Percentiles rank a stretch among this genome's conserved stretches.
Evolutionary conservation across 2,797 vertebrate genomes (phyloP).

Genomic region (Intellagama lesueurii): DNA sequence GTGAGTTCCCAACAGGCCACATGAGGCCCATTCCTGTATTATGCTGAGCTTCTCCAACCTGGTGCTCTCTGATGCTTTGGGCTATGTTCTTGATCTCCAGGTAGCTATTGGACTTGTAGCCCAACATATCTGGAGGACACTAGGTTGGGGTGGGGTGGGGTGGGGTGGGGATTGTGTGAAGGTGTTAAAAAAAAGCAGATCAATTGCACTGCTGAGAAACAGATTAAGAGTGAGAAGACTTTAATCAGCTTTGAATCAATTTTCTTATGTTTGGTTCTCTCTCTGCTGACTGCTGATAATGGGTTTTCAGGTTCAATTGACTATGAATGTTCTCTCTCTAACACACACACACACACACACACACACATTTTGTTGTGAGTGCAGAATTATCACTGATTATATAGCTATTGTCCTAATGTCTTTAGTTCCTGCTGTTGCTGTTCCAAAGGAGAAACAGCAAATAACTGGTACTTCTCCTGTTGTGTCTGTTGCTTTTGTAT

Average conservation of each 20-base stretch:
- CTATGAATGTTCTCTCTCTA: neutral
- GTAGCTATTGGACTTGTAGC: neutral
- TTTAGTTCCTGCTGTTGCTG: neutral
- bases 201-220: neutral
- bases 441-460: neutral
- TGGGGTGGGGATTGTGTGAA: too few species aligned
- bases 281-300: neutral
- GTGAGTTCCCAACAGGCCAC: too few species aligned
- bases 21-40: too few species aligned
- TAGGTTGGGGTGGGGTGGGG: neutral
- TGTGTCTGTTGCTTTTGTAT: too few species aligned
- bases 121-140: neutral
- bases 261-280: slow-evolving; percentile 8
- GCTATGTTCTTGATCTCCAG: too few species aligned
- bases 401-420: neutral
- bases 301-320: neutral
- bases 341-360: neutral
- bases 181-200: neutral
- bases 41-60: too few species aligned
- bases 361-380: neutral
- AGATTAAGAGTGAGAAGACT: neutral
- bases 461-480: neutral
- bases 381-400: neutral
- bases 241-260: neutral
- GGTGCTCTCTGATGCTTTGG: too few species aligned